These are phyloP conservation scores for Acipenser ruthenus DNA, from an alignment of 2,797 vertebrate species.

Conservation along the genomic window DNA sequence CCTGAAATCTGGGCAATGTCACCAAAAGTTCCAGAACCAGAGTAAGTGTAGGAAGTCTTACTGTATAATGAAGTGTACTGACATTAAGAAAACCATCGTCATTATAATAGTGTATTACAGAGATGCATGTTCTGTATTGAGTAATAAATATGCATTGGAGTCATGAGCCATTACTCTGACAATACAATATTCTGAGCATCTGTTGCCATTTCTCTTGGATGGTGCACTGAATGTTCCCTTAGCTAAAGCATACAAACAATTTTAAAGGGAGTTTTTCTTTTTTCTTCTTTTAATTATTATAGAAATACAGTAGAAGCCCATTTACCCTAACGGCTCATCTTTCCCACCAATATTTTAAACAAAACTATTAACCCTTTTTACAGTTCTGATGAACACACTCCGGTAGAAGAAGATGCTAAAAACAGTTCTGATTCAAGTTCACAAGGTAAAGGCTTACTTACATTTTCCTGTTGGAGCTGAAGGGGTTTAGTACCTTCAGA, in stretches of 20 bases:
- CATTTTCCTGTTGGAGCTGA: not conserved
- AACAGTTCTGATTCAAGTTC: slow-evolving; percentile 80
- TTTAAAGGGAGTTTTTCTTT: no score
- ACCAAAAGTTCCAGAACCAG: slow-evolving; percentile 84
- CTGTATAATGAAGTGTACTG: not conserved
- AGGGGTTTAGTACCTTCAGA: not conserved
- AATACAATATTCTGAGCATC: no score
- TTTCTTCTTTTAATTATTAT: no score
- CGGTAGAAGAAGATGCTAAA: slow-evolving; percentile 77
- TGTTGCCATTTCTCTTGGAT: no score
- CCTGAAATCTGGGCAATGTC: slow-evolving; percentile 95
- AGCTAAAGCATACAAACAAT: no score
- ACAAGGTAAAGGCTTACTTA: slow-evolving; percentile 60
- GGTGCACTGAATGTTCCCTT: no score
- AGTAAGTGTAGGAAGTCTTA: slow-evolving; percentile 61
- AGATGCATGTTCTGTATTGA: no score
- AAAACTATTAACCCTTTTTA: not conserved
- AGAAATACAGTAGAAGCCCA: no score
- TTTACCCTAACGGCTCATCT: not conserved
- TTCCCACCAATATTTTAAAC: not conserved
- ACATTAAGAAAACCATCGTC: no score
- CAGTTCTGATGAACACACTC: slow-evolving; percentile 93
- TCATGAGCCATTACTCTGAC: no score
- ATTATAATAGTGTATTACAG: no score
- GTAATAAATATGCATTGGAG: no score